phyloP scores from a whole-genome alignment of 1,140 invertebrate species.

The Acarapis woodi region DNA sequence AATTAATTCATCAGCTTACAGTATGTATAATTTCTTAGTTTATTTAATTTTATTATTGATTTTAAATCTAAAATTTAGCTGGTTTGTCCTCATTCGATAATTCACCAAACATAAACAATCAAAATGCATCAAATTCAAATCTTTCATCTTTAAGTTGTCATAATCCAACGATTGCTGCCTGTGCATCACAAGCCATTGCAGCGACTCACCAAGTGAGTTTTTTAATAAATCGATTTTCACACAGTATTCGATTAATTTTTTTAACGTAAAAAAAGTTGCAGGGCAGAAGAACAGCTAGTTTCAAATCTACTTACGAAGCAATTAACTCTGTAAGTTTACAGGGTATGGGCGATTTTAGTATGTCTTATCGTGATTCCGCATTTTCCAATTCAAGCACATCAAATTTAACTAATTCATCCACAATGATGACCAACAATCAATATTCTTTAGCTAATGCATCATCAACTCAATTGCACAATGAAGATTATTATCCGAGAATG shows the following conservation, averaged over 20 bases:
- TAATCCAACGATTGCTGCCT: conserved; percentile 46
- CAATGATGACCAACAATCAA: too few relatives aligned
- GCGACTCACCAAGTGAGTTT: conserved; percentile 54
- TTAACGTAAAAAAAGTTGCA: conserved; percentile 53
- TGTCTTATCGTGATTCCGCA: conserved; percentile 1
- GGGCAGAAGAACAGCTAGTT: conserved; percentile 60
- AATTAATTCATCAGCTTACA: too few relatives aligned
- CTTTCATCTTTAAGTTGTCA: background rate
- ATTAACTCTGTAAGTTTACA: conserved; percentile 22
- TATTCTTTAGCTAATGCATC: too few relatives aligned
- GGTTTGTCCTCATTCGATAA: too few relatives aligned
- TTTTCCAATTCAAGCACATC: too few relatives aligned
- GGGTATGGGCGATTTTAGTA: background rate
- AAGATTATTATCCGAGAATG: too few relatives aligned
- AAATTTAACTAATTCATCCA: too few relatives aligned
- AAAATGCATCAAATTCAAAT: too few relatives aligned
- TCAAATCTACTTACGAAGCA: conserved; percentile 79
- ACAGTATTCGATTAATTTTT: conserved; percentile 1
- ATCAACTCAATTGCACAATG: conserved; percentile 1
- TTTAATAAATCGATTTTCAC: background rate
- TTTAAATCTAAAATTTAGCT: too few relatives aligned
- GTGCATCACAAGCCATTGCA: conserved; percentile 78
- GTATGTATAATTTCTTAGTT: too few relatives aligned
- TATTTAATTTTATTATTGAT: too few relatives aligned
- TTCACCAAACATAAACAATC: too few relatives aligned